Base-by-base conservation (phyloP, 2,113 vertebrate species). In the Tiliqua scincoides region DNA sequence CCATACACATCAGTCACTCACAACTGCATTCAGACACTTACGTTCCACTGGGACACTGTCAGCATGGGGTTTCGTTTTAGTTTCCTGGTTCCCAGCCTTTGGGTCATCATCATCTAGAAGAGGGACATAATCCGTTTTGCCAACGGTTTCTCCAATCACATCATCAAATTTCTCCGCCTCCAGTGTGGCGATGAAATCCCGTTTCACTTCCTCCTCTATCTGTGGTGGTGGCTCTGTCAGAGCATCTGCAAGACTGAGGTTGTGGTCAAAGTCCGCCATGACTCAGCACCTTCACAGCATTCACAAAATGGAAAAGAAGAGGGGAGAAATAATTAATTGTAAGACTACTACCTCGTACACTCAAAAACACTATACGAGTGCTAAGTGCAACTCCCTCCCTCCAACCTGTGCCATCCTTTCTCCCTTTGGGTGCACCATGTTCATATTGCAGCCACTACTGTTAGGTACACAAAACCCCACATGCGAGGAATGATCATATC, bases 121-220 rank as follows among this genome's bases (percentile, higher is more conserved):
- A 0, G 98, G 98, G 91, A 98, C 95, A 3, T 98, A 99, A 91
- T 98, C 97, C 0, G 97, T 97, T 93, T 99, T 99, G 18, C 96
- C 97, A 21, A 99, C 98, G 0, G 96, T 99, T 94, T 99, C 99
- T 12, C 98, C 98, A 0, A 99, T 96, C 93, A 98, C 94, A 10
- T 99, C 99, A 0, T 98, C 97, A 15, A 97, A 99, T 3, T 96
- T 70, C 95, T 99, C 98, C 0, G 98, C 97, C 93, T 99, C 98
- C 95, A 99, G 94, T 0, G 97, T 94, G 71, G 97, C 97, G 0
- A 99, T 96, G 76, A 99, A 99, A 94, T 99, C 99, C 81, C 96
- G 95, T 83, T 99, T 95, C 93, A 99, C 97, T 79, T 96, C 95
- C 48, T 97, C 97, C 20, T 97, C 96, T 1, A 97, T 93, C 35